A percentile compares a stretch with the other conserved stretches of the same genome.
Conservation (phyloP, 2,113 vertebrate species). For the Heterochromis multidens region DNA sequence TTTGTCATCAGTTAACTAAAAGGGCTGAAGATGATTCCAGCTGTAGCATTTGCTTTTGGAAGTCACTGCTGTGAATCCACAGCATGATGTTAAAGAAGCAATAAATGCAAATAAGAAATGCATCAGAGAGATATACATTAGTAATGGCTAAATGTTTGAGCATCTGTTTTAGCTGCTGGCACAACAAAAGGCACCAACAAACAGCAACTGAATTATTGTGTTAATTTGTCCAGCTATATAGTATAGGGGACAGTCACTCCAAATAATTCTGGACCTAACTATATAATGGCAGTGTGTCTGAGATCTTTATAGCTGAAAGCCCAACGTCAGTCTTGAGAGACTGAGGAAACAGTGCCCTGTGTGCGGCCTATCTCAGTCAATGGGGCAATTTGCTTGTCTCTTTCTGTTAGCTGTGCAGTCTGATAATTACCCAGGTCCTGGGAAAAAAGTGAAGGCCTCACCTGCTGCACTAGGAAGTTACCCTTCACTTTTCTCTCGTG, state of each 20-base stretch:
- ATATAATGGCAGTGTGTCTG: not conserved
- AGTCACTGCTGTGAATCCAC: not conserved
- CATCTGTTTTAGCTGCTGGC: not conserved
- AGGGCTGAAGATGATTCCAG: not conserved
- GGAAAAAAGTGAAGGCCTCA: slow-evolving; percentile 21
- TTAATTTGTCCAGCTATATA: not conserved
- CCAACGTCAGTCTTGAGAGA: not conserved
- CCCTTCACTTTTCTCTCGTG: not conserved
- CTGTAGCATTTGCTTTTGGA: not conserved
- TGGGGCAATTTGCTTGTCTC: not conserved
- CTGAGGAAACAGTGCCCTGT: not conserved
- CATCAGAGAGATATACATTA: not conserved
- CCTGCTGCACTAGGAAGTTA: slow-evolving; percentile 32
- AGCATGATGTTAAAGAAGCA: not conserved
- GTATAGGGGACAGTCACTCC: not conserved
- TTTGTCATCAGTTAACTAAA: too few relatives aligned
- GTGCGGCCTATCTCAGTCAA: slow-evolving; percentile 28
- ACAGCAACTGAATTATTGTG: not conserved
- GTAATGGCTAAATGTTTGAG: not conserved
- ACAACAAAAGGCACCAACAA: not conserved
- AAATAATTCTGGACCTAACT: not conserved
- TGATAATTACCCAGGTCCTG: slow-evolving; percentile 20
- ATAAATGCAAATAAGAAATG: not conserved
- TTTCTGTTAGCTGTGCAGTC: slow-evolving; percentile 14
- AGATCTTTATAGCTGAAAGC: not conserved